phyloP scores from a whole-genome alignment of 1,140 invertebrate species.

The Hylyphantes graminicola region DNA sequence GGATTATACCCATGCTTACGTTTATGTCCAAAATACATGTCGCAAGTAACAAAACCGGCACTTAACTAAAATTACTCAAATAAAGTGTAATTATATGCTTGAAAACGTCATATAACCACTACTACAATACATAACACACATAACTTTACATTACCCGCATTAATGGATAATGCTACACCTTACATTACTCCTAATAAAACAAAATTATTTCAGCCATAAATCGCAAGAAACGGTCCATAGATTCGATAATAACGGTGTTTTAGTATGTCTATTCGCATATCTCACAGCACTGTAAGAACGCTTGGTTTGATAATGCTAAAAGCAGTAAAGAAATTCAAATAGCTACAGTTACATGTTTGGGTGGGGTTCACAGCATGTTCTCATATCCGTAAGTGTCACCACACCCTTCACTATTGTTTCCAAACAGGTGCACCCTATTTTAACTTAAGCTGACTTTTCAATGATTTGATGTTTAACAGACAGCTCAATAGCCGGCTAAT shows the following conservation, averaged over 20 bases:
- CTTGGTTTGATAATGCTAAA: not conserved
- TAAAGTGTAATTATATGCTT: no score
- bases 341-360: conserved; percentile 49
- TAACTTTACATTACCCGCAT: no score
- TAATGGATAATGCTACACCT: no score
- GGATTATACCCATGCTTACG: no score
- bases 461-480: conserved; percentile 22
- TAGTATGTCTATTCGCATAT: conserved; percentile 3
- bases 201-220: conserved; percentile 2
- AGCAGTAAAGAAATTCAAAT: conserved; percentile 31
- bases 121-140: no score
- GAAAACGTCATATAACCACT: no score
- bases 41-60: no score
- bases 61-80: no score
- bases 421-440: conserved; percentile 49
- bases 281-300: not conserved
- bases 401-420: conserved; percentile 51
- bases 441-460: conserved; percentile 27
- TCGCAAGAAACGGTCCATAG: not conserved
- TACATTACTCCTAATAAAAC: no score
- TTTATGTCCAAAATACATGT: no score
- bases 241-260: conserved; percentile 5
- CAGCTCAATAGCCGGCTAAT: not conserved
- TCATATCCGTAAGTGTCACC: conserved; percentile 37
- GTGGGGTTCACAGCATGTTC: conserved; percentile 16